Base-by-base conservation (phyloP, 1,140 invertebrate genomes). In the Drosophila mojavensis region DNA sequence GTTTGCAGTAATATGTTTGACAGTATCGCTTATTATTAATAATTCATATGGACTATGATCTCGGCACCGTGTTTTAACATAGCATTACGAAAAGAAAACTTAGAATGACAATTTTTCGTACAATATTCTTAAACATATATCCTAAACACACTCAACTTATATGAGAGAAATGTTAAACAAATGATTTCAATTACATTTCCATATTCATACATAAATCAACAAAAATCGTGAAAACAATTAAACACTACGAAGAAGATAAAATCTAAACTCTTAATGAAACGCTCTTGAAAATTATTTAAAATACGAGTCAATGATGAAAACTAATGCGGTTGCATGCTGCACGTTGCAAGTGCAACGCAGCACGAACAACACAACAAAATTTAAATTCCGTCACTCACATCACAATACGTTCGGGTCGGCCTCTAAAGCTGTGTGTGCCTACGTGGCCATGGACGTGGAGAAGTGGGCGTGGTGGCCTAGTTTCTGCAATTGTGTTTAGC, bases 351-450 rank as follows among this genome's bases (percentile, higher is more conserved):
- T 36, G 20, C 47, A 53, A 53, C 51, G 74, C 71, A 69, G 51
- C 61, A 74, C 67, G 36, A 65, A 64, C 53, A 36, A 51, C 20
- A 24, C 20, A 65, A 67, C 26, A 68, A 33, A 54, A 61, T 28
- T 24, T 48, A 61, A 65, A 41, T 79, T 76, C 83, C 77, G 39
- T 76, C 72, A 86, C 82, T 86, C 82, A 86, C 82, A 79, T 88
- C 75, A 81, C 76, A 81, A 59, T 5, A 51, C 39, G 26, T 43
- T 63, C 47, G 60, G 15, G 45, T 36, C 43, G 59, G 28, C 59
- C 11, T 36, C 28, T 28, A 48, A 30, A 24, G 61, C 45, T 62
- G 15, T 62, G 15, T 62, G 47, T 28, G 7, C 39, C 20, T 24
- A 36, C 0, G 9, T 11, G 36, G 36, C 36, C 36, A 4, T 39